phyloP scores from a whole-genome alignment of 2,888 invertebrate genomes.

The Pandemis heparana region DNA sequence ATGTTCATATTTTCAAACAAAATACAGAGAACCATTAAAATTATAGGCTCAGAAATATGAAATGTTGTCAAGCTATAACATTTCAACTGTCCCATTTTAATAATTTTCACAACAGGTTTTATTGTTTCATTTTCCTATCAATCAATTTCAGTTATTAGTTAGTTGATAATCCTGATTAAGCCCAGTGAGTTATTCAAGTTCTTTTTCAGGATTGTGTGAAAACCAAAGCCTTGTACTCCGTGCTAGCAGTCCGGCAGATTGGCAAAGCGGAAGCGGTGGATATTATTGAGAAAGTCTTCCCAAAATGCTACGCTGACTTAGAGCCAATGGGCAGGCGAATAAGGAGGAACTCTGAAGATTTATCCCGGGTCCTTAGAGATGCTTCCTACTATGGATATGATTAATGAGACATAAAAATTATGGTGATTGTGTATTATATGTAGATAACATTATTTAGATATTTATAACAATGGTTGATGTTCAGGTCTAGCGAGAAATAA shows the following conservation, averaged over 20 bases:
- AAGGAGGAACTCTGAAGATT: slow-evolving; percentile 91
- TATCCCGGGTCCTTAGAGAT: slow-evolving; percentile 91
- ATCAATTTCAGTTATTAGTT: too few relatives aligned
- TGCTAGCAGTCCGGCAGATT: slow-evolving; percentile 92
- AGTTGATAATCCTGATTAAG: too few relatives aligned
- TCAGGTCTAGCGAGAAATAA: slow-evolving; percentile 58
- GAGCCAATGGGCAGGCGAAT: slow-evolving; percentile 95
- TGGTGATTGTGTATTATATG: slow-evolving; percentile 42
- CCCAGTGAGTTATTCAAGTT: neutral
- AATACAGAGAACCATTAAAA: too few relatives aligned
- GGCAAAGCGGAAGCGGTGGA: slow-evolving; percentile 89
- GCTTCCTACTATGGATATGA: slow-evolving; percentile 93
- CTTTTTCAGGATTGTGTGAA: slow-evolving; percentile 94
- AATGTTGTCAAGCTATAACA: too few relatives aligned
- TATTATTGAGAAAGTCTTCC: slow-evolving; percentile 94
- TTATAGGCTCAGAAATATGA: too few relatives aligned
- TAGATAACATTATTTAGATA: slow-evolving; percentile 31
- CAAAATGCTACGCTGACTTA: slow-evolving; percentile 95
- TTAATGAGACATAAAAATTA: slow-evolving; percentile 45
- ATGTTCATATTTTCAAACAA: too few relatives aligned
- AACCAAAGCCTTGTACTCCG: slow-evolving; percentile 93
- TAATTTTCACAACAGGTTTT: too few relatives aligned
- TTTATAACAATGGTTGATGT: slow-evolving; percentile 11
- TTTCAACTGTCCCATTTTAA: too few relatives aligned
- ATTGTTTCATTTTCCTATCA: too few relatives aligned